Conservation (phyloP, 2,888 invertebrate species). For the Microplitis manilae region DNA sequence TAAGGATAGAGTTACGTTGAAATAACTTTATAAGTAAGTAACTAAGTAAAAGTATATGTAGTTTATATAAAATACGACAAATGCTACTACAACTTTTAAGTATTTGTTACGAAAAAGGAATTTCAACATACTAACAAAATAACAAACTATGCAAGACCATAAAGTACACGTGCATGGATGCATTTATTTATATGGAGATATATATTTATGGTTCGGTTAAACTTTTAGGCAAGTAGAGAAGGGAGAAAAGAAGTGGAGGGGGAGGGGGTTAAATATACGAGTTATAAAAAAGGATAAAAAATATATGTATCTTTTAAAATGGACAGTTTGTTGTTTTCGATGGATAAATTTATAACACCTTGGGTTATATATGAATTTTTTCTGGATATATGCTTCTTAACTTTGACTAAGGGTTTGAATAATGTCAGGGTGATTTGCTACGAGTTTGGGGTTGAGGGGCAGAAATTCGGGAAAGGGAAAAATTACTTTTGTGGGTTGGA, state of each 20-base stretch:
- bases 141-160: constrained; percentile 48
- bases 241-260: constrained; percentile 3
- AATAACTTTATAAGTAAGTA: background rate
- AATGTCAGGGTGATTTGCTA: too few relatives aligned
- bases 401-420: too few relatives aligned
- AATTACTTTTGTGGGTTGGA: too few relatives aligned
- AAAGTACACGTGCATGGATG: constrained; percentile 66
- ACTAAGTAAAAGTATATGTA: constrained; percentile 22
- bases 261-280: constrained; percentile 30
- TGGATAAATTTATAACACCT: constrained; percentile 44
- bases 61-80: constrained; percentile 48
- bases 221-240: background rate
- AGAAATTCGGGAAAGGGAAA: too few relatives aligned
- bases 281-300: constrained; percentile 20
- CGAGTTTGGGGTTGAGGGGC: too few relatives aligned
- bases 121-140: constrained; percentile 44
- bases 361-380: background rate
- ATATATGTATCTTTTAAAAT: constrained; percentile 34
- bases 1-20: too few relatives aligned
- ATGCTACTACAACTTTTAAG: constrained; percentile 66
- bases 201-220: too few relatives aligned
- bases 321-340: constrained; percentile 40
- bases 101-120: constrained; percentile 63
- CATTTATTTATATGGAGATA: constrained; percentile 54
- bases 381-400: background rate